Evolutionary conservation across 2,888 invertebrate genomes (phyloP).

Genomic region (Rhamnusium bicolor): DNA sequence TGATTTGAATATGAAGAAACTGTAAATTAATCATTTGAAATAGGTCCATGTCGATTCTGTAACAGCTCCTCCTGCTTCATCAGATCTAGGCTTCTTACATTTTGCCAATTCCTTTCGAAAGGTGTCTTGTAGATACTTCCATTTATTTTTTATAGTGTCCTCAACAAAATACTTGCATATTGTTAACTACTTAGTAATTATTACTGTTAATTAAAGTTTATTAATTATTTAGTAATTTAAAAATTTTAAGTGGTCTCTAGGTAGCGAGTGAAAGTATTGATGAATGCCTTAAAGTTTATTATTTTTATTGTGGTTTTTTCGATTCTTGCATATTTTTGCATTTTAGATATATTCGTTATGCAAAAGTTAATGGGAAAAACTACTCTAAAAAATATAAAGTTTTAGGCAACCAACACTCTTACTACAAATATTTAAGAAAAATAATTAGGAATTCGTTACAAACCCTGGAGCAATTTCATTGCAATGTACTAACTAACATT

Average conservation of each 20-base stretch:
- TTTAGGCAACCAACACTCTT: too few species aligned
- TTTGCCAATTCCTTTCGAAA: conserved; percentile 37
- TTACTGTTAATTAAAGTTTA: neutral
- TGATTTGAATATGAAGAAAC: neutral
- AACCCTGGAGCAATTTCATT: neutral
- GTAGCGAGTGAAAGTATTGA: too few species aligned
- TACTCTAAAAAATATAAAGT: neutral
- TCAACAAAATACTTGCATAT: conserved; percentile 27
- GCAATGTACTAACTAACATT: neutral
- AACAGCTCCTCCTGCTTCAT: conserved; percentile 23
- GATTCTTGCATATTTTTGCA: too few species aligned
- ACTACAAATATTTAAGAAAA: too few species aligned
- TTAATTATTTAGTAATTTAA: neutral
- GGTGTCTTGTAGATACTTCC: conserved; percentile 47
- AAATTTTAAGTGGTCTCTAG: too few species aligned
- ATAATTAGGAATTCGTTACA: too few species aligned
- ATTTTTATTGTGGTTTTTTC: too few species aligned
- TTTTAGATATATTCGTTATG: neutral
- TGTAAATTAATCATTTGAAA: conserved; percentile 35
- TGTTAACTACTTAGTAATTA: neutral
- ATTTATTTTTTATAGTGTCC: conserved; percentile 35
- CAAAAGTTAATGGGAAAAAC: neutral
- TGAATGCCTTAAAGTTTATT: too few species aligned
- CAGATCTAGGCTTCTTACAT: conserved; percentile 39
- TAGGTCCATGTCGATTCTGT: conserved; percentile 35